Evolutionary conservation across 2,113 vertebrate genomes (phyloP), one percentile per base, ranked within the genome.

Genomic region (Sclerurus mexicanus): DNA sequence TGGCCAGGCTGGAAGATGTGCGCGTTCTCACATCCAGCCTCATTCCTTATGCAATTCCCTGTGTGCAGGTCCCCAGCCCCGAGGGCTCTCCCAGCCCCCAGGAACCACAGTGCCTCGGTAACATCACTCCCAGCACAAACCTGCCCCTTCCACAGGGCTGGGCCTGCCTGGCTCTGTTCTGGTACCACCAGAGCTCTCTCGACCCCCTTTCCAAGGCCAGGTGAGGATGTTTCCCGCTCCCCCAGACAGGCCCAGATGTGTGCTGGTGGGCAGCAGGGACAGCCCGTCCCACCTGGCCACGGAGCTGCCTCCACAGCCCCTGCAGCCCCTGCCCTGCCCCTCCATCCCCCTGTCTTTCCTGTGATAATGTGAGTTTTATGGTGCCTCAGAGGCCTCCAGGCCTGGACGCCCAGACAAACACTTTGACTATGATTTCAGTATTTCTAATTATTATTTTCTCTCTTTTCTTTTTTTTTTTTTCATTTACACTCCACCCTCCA

Each of bases 401-500:
- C 85, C 68, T 79, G 89, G 82, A 69, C 22, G 49, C 95, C 91
- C 39, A 95, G 95, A 97, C 87, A 69, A 82, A 59, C 49, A 66
- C 73, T 96, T 93, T 92, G 80, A 82, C 90, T 86, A 0, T 22
- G 69, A 95, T 93, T 96, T 95, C 72, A 71, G 83, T 74, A 80
- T 91, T 91, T 96, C 87, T 90, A 96, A 96, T 95, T 91, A 77
- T 92, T 94, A 92, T 91, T 95, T 94, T 91, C 62, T 90, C 30
- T 39, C 6, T 55, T 50, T 40, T 39, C 6, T 55, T 50, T 40
- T 27, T 63, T 47, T 56, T 44, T 39, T 47, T 60, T n/a, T 12
- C 50, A 84, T 95, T 85, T 75, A 85, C 15, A 91, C 95, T 95
- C 95, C 95, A 94, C 96, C 95, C 97, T 95, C 94, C 79, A 60